phyloP scores from a whole-genome alignment of 2,888 invertebrate genomes.

The Zootermopsis nevadensis region DNA sequence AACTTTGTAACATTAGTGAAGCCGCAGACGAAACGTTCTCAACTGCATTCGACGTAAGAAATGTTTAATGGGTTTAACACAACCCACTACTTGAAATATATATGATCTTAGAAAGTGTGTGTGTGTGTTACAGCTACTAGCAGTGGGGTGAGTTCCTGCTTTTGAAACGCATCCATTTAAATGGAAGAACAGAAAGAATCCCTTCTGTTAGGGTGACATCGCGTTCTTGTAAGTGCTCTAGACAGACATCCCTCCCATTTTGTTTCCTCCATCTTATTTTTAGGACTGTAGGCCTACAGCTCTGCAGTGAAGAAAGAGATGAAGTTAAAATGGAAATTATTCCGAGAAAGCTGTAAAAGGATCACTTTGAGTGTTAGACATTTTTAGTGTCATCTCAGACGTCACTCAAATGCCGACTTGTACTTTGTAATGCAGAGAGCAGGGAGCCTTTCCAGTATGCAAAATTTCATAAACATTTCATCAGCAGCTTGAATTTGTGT shows the following conservation, averaged over 20 bases:
- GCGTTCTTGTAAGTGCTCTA: not conserved
- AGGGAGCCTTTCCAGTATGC: too few relatives aligned
- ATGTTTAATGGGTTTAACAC: not conserved
- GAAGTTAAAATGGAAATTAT: slow-evolving; percentile 3
- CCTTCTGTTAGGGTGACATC: not conserved
- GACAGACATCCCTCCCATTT: not conserved
- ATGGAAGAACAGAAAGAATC: not conserved
- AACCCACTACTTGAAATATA: not conserved
- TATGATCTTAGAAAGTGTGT: not conserved
- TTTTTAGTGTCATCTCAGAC: too few relatives aligned
- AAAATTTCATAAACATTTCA: too few relatives aligned
- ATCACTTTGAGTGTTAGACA: not conserved
- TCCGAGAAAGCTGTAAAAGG: not conserved
- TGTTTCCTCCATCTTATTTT: not conserved
- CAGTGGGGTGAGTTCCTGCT: not conserved
- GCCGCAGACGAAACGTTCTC: not conserved
- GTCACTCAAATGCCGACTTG: too few relatives aligned
- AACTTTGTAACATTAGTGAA: not conserved
- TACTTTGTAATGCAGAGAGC: too few relatives aligned
- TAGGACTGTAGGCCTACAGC: not conserved
- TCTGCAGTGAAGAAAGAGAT: not conserved
- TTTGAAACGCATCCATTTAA: not conserved
- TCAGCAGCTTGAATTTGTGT: too few relatives aligned
- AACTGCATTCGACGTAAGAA: not conserved
- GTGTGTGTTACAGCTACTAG: not conserved